Conservation (phyloP, 2,113 vertebrate species). For the Phainopepla nitens region DNA sequence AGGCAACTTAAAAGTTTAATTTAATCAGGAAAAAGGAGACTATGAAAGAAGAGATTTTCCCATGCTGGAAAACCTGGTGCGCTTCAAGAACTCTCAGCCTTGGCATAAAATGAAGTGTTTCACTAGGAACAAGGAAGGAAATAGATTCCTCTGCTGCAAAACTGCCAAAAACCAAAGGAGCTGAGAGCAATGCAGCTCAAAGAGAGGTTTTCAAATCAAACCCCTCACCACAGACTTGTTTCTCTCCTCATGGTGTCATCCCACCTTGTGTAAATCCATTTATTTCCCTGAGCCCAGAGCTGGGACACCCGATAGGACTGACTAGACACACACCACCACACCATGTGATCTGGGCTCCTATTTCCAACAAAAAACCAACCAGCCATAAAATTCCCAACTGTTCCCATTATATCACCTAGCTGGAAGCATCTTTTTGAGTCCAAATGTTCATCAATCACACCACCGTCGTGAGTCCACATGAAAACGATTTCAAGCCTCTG, state of each 20-base stretch:
- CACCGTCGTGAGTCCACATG: not conserved
- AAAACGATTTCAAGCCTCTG: not conserved
- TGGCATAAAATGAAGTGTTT: not conserved
- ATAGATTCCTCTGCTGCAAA: not conserved
- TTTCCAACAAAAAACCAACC: not conserved
- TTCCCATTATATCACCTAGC: slow-evolving; percentile 7
- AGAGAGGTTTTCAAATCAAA: not conserved
- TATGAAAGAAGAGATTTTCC: not conserved
- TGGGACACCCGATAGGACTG: not conserved
- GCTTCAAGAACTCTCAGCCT: not conserved
- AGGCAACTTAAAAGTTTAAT: not conserved
- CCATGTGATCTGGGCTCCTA: not conserved
- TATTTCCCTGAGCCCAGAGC: not conserved
- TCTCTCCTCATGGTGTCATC: not conserved
- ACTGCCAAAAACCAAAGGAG: not conserved
- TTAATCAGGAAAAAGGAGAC: not conserved
- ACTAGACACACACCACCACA: not conserved
- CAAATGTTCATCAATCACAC: slow-evolving; percentile 13
- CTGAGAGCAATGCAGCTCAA: not conserved
- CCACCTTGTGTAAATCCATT: not conserved
- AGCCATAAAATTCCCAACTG: slow-evolving; percentile 17
- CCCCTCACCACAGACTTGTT: not conserved
- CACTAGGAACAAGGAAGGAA: not conserved
- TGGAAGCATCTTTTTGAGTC: not conserved
- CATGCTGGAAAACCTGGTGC: not conserved